Evolutionary conservation across 2,888 invertebrate genomes (phyloP).

Genomic region (Drosophila fulvimacula): DNA sequence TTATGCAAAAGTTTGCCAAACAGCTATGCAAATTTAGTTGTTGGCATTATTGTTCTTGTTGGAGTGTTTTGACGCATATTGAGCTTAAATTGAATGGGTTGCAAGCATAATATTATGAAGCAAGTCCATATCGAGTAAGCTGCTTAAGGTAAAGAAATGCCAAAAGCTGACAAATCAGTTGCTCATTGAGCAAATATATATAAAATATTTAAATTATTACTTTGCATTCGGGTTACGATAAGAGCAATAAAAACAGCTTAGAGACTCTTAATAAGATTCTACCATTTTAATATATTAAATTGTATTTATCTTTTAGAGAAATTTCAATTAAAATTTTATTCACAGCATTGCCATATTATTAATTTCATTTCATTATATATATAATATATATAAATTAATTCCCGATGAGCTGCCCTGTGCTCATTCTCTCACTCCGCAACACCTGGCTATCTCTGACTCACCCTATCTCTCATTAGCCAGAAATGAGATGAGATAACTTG

Average conservation of each 20-base stretch:
- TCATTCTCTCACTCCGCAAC: too few relatives aligned
- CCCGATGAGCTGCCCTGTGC: too few relatives aligned
- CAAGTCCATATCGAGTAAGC: not conserved
- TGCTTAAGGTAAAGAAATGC: conserved; percentile 5
- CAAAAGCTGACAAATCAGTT: not conserved
- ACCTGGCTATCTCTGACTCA: too few relatives aligned
- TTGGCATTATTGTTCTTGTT: conserved; percentile 1
- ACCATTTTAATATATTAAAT: too few relatives aligned
- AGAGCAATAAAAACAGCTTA: conserved; percentile 11
- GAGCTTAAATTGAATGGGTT: conserved; percentile 49
- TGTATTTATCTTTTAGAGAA: too few relatives aligned
- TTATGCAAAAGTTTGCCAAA: conserved; percentile 43
- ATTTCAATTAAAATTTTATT: not conserved
- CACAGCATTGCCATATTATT: too few relatives aligned
- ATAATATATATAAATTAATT: not conserved
- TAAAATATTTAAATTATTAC: conserved; percentile 9
- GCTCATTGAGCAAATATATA: not conserved
- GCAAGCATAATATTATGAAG: conserved; percentile 7
- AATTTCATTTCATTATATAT: too few relatives aligned
- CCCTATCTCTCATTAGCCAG: too few relatives aligned
- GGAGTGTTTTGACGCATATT: conserved; percentile 46
- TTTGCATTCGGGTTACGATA: not conserved
- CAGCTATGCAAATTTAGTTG: conserved; percentile 34
- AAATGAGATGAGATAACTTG: too few relatives aligned
- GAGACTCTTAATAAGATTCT: not conserved